Base-by-base conservation (phyloP, 1,140 invertebrate genomes). In the Drosophila arizonae region DNA sequence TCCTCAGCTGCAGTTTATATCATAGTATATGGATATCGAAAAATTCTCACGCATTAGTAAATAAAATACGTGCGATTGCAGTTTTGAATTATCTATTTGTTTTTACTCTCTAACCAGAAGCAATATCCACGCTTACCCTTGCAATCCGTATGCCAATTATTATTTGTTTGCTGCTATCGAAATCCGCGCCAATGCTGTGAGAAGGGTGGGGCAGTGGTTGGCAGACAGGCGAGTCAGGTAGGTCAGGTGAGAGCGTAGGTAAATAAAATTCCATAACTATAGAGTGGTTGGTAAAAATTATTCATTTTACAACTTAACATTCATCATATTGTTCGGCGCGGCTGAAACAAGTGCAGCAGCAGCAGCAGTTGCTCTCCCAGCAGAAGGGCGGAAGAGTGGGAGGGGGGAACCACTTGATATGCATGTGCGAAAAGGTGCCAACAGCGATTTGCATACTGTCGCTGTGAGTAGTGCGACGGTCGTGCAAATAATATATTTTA, bases 401-500 rank as follows among this genome's bases (percentile, higher is more conserved):
- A 39, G 56, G 51, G 57, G 45, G 56, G 51, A 65, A 41, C 61
- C 74, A 77, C 70, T 78, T 77, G 65, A 43, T 39, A 64, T 71
- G 57, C 48, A 46, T 68, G 65, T 17, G 21, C 51, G 57, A 43
- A 68, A 60, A 61, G 71, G 45, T 60, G 51, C 17, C 46, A 52
- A 46, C 3, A 28, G 46, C 46, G 46, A 54, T 54, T 85, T 69
- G 81, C 81, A 86, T 86, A 66, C 76, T 52, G 50, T 30, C 70
- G 45, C 52, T 55, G 24, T n/a, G 39, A 33, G 56, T 41, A 33
- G 56, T 41, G 21, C 21, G 46, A 0, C 15, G 33, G 55, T 39
- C 56, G 26, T 74, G 76, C 76, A 68, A 76, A 76, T 58, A 70
- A 81, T 81, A 78, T 77, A 86, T 81, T 77, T 81, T 81, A 81